Base-by-base conservation (phyloP, 2,113 vertebrate species). In the Uropsilus gracilis region DNA sequence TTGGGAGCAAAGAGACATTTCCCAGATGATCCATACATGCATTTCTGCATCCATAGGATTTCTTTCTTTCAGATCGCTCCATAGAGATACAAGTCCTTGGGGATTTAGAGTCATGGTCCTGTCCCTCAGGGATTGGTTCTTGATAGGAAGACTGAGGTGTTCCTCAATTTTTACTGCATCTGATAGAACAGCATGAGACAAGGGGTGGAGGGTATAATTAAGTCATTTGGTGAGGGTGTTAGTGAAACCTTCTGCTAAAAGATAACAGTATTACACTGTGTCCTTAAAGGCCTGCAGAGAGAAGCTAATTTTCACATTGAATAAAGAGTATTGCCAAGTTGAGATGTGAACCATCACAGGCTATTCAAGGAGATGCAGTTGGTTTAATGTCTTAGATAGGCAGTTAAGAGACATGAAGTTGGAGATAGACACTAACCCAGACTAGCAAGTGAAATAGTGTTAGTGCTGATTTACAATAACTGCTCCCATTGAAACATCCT, bases 21-120 rank as follows among this genome's bases (percentile, higher is more conserved):
- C 69, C 11, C 24, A 28, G n/a, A 8, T 57, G 18, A 5, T 44
- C 30, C 22, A 8, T 13, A 9, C 37, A 0, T 13, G 3, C 8
- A 3, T 4, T 37, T 14, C 6, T 3, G 12, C 2, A 13, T 16
- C 11, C 34, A 12, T 9, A 11, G 34, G 17, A 53, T 1, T 14
- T 26, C 5, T 9, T 24, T 87, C 24, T 42, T 48, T 37, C 14
- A 64, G 44, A 32, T 46, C 18, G 30, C 28, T 5, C 17, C 5
- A 1, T 12, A 1, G n/a, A n/a, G n/a, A n/a, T 26, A 12, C 18
- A 32, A 22, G 46, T 28, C 77, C 69, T 26, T 0, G 50, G 26
- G 20, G 2, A 7, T 48, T 6, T 3, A 3, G 0, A 64, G 32
- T 28, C 3, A 0, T 0, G 0, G 6, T 39, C 10, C 11, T 28